Conservation (phyloP, 2,113 vertebrate genomes). For the Cyanoramphus novaezelandiae region DNA sequence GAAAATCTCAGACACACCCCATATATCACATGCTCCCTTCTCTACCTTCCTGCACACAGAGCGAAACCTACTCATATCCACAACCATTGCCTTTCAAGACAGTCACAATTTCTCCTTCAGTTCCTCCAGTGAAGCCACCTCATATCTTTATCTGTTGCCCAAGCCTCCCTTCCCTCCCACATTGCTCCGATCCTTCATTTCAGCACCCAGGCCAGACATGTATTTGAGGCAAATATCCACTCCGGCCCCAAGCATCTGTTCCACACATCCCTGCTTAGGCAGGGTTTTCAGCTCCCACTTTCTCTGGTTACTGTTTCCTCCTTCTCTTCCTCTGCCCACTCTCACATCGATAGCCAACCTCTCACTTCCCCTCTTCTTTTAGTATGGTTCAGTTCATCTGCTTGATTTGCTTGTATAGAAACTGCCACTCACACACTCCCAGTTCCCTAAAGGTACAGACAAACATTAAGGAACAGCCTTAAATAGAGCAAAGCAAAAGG, state of each 20-base stretch:
- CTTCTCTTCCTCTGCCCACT: slow-evolving; percentile 19
- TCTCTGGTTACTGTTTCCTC: neutral
- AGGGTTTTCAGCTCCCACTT: neutral
- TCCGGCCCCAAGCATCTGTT: neutral
- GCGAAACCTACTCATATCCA: too few relatives aligned
- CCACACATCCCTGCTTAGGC: neutral
- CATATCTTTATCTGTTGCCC: neutral
- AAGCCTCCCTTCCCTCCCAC: neutral
- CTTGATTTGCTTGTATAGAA: neutral
- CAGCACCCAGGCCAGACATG: neutral
- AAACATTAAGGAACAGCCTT: neutral
- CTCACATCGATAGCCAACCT: neutral
- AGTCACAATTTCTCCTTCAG: neutral
- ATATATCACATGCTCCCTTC: neutral
- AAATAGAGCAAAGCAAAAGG: neutral
- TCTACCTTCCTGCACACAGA: neutral
- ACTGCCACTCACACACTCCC: neutral
- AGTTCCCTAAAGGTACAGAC: neutral
- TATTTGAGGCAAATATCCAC: neutral
- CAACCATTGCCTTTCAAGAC: neutral
- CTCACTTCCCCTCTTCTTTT: neutral
- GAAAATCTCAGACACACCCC: neutral
- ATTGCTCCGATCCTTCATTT: neutral
- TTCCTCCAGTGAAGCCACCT: neutral
- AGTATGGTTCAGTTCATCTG: neutral